Conservation (phyloP, 64 coral and sea anemone genomes). For the Stylophora pistillata region DNA sequence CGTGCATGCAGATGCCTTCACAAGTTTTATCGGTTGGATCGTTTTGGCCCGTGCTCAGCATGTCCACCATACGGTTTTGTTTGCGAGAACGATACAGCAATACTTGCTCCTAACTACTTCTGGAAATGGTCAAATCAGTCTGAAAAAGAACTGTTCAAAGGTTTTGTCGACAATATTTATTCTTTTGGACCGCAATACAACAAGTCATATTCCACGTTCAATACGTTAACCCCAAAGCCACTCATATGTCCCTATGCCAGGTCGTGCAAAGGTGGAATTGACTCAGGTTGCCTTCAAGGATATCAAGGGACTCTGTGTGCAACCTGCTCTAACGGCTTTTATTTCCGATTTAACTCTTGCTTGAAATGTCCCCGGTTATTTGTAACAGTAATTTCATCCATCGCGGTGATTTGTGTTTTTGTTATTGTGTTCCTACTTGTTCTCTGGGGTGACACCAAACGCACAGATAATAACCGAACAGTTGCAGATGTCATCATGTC, state of each 20-base stretch:
- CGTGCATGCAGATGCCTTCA: conserved; percentile 59
- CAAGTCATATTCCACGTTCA: conserved; percentile 11
- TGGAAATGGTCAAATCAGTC: conserved; percentile 54
- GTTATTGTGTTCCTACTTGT: conserved; percentile 36
- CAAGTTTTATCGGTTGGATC: conserved; percentile 56
- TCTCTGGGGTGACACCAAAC: conserved; percentile 70
- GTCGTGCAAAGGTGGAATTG: conserved; percentile 51
- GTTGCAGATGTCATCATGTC: conserved; percentile 80
- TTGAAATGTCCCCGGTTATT: neutral
- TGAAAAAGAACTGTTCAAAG: neutral
- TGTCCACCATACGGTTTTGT: conserved; percentile 24
- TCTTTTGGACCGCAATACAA: neutral
- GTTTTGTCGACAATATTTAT: conserved; percentile 40
- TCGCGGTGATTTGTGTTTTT: conserved; percentile 39
- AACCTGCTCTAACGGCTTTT: conserved; percentile 42
- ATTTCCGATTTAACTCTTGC: conserved; percentile 60
- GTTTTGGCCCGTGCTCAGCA: conserved; percentile 48
- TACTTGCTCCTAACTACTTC: conserved; percentile 21
- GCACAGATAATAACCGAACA: conserved; percentile 49
- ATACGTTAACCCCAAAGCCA: conserved; percentile 16
- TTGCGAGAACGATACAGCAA: conserved; percentile 43
- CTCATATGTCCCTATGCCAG: conserved; percentile 30
- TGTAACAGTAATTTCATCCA: neutral
- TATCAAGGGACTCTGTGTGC: conserved; percentile 67
- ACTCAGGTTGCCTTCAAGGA: conserved; percentile 38